Conservation (phyloP, 2,888 invertebrate genomes). For the Hypomecis punctinalis region DNA sequence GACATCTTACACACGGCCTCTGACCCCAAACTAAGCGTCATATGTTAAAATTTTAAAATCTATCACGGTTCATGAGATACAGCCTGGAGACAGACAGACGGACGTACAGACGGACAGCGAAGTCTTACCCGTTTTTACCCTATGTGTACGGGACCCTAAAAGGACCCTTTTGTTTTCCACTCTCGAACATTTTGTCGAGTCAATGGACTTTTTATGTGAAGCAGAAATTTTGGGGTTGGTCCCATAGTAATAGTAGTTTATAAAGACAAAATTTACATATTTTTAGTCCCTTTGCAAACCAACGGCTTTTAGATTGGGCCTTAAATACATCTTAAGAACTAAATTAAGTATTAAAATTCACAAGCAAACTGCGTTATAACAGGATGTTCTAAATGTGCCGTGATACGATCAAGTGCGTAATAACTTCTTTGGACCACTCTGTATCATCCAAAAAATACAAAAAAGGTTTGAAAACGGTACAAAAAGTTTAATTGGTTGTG, state of each 20-base stretch:
- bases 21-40: no score
- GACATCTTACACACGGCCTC: no score
- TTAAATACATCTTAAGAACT: constrained; percentile 43
- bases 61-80: no score
- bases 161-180: no score
- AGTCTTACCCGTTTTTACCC: no score
- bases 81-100: no score
- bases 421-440: constrained; percentile 72
- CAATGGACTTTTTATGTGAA: neutral
- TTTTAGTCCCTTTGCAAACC: no score
- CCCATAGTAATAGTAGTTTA: neutral
- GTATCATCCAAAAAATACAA: constrained; percentile 53
- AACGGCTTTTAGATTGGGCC: constrained; percentile 39
- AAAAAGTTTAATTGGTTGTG: constrained; percentile 32
- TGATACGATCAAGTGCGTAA: constrained; percentile 74
- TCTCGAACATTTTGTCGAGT: neutral
- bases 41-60: no score
- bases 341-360: constrained; percentile 77
- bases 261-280: no score
- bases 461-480: constrained; percentile 15
- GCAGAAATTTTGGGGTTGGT: neutral
- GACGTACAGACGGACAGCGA: no score
- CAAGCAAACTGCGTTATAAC: constrained; percentile 61
- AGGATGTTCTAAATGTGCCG: constrained; percentile 59
- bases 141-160: no score